Evolutionary conservation across 64 coral and sea anemone species (phyloP), one percentile per base, ranked within the genome.

Genomic region (Dendronephthya gigantea): DNA sequence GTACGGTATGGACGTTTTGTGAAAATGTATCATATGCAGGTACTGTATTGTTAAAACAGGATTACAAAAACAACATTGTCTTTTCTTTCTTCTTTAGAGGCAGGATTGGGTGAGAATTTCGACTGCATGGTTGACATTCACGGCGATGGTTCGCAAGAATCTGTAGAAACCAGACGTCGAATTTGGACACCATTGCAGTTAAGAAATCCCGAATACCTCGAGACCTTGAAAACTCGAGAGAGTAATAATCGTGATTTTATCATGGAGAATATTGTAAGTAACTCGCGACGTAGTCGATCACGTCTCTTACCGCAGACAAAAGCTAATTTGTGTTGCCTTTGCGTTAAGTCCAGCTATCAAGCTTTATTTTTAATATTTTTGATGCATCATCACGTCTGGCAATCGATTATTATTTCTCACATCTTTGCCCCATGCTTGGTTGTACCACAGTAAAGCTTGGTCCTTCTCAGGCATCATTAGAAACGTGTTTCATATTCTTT

Each of bases 201-300:
- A 9, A 82, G 89, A 45, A 97, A 97, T 29, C 31, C 90, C 10
- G 82, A 89, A 49, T 98, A 93, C 58, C 89, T 82, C 35, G 68
- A 84, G 15, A 35, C 62, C 14, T 43, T 98, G 25, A 98, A 92
- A 72, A 88, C 91, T 88, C 81, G 95, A 81, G 84, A 86, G 55
- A 41, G 68, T 28, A 76, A 10, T 14, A 6, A 82, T 7, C 86
- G 82, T 32, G 85, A 93, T 47, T 98, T 98, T 65, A 90, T 98
- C 41, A 91, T 9, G 29, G 92, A 98, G 35, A 98, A 98, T 25
- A 98, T 93, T 81, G 95, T 98, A 88, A 93, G 95, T 91, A 76
- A 58, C 51, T 58, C 14, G 51, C 41, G 11, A 22, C 55, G 55
- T 62, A 19, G 19, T 1, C 0, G 25, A n/a, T 27, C 6, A 19